These are phyloP conservation scores for Aphis craccivora DNA, from an alignment of 1,140 invertebrate genomes.

Conservation along the genomic window DNA sequence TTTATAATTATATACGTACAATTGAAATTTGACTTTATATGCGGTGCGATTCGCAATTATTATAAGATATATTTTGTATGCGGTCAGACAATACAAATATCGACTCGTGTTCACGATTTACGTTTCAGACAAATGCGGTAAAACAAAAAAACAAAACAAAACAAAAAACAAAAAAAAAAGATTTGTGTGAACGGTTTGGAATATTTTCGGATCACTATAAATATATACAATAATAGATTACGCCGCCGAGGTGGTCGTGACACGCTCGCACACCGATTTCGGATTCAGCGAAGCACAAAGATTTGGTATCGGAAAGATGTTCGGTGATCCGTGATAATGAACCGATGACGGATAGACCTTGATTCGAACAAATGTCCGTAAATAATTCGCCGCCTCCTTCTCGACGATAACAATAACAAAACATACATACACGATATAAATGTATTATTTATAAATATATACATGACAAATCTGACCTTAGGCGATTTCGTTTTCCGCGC, in stretches of 20 bases:
- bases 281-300: neutral
- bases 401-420: neutral
- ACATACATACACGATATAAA: neutral
- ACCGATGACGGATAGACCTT: constrained; percentile 31
- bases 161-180: no score
- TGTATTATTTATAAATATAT: no score
- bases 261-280: neutral
- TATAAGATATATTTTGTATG: neutral
- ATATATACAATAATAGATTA: neutral
- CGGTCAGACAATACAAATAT: neutral
- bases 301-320: neutral
- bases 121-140: neutral
- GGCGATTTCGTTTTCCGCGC: neutral
- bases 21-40: neutral
- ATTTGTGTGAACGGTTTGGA: neutral
- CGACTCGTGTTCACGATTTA: neutral
- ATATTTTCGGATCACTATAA: neutral
- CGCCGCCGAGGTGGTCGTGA: neutral
- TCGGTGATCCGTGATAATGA: constrained; percentile 21
- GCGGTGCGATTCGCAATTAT: neutral
- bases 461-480: neutral
- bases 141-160: no score
- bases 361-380: constrained; percentile 43
- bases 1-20: neutral
- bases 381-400: constrained; percentile 18